Evolutionary conservation across 2,113 vertebrate species (phyloP).

Genomic region (Lampris incognitus): DNA sequence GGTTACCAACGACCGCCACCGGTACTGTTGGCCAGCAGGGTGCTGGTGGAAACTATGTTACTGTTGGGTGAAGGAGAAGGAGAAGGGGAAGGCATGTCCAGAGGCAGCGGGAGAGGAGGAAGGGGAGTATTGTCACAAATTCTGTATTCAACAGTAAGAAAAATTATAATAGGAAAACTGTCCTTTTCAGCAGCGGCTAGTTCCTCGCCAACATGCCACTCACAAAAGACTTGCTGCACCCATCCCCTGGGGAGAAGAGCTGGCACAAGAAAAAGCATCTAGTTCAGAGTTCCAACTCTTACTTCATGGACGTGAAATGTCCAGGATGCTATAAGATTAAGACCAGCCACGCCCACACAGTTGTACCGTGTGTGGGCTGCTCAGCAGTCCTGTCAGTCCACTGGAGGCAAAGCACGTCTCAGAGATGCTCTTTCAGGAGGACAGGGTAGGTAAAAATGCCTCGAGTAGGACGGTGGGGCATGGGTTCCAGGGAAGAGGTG

Average conservation of each 20-base stretch:
- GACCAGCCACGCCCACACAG: slow-evolving; percentile 87
- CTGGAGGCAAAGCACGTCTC: slow-evolving; percentile 86
- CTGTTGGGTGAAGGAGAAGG: too few relatives aligned
- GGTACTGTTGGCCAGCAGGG: too few relatives aligned
- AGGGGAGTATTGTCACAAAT: too few relatives aligned
- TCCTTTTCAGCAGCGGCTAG: slow-evolving; percentile 90
- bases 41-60: too few relatives aligned
- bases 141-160: too few relatives aligned
- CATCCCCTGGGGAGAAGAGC: slow-evolving; percentile 91
- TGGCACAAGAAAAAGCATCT: slow-evolving; percentile 95
- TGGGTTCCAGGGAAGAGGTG: too few relatives aligned
- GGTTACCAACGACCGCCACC: too few relatives aligned
- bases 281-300: slow-evolving; percentile 93
- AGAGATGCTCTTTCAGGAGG: slow-evolving; percentile 58
- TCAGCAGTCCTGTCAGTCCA: slow-evolving; percentile 86
- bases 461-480: too few relatives aligned
- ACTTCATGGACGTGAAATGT: slow-evolving; percentile 94
- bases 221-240: slow-evolving; percentile 92
- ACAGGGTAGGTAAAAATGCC: too few relatives aligned
- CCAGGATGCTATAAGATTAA: slow-evolving; percentile 90
- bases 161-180: too few relatives aligned
- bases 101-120: too few relatives aligned
- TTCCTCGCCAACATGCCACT: slow-evolving; percentile 89
- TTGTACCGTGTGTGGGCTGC: slow-evolving; percentile 85
- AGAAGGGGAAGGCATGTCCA: too few relatives aligned